Evolutionary conservation across 1,140 invertebrate genomes (phyloP), one percentile per base, ranked within the genome.

Genomic region (Apis cerana): DNA sequence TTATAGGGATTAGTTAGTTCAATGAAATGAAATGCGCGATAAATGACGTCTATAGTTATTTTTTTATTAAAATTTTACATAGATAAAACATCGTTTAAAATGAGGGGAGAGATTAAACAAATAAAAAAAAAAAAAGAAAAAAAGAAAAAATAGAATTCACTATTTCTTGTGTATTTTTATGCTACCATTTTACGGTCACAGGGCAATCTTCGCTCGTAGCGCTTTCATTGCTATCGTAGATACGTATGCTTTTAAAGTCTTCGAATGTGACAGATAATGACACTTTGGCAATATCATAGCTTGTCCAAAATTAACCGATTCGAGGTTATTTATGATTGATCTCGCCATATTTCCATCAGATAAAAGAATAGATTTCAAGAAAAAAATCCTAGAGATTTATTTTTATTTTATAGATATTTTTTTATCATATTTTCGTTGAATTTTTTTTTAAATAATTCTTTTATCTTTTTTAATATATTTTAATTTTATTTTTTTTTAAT

Each of bases 221-320:
- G 80, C 80, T 81, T 81, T 81, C 80, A 81, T 81, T 81, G 80
- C 80, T 76, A 58, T 68, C 43, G 54, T 81, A 81, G 80, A 81
- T 52, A 68, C 72, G 80, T 81, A 76, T 81, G 80, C 72, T 81
- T 81, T 64, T 52, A 8, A 75, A 19, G 23, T 54, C 48, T 71
- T 52, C 17, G 27, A 76, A 54, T 21, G 15, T 52, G 50, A 54
- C 50, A 17, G 52, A 33, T 62, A 64, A 43, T 12, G 33, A 50
- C 17, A n/a, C 15, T 11, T 54, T 48, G n/a, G 52, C 27, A 17
- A 75, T 27, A 75, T 54, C 58, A 48, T 56, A 76, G 5, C 33
- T 61, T 13, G 33, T 61, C 27, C 23, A 23, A 21, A 75, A 65
- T 75, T 54, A 62, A 75, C n/a, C 50, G 43, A 27, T 13, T 23